Evolutionary conservation across 2,113 vertebrate species (phyloP), one percentile per base, ranked within the genome.

Genomic region (Anoplopoma fimbria): DNA sequence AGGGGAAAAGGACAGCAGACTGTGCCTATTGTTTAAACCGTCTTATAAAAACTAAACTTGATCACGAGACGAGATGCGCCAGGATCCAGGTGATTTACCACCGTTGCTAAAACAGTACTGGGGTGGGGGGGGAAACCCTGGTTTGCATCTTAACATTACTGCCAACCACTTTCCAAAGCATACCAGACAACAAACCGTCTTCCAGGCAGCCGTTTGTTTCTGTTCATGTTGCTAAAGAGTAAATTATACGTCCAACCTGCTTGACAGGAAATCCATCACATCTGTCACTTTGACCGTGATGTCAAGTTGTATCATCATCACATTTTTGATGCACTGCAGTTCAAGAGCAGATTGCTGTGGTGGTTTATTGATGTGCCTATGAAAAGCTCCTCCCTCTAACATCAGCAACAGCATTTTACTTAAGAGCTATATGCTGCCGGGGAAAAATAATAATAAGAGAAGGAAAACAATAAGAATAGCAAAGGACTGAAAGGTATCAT

Each of bases 261-360:
- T 9, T 0, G 23, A 51, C 57, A 12, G 27, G 36, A 31, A 5
- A 33, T 61, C 38, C 36, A 45, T 62, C 71, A 33, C 53, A 58
- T 15, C 72, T 27, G 42, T 63, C 72, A 63, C 72, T 34, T 4
- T 49, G 71, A 75, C 73, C 29, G 33, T 34, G 7, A 4, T 25
- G 27, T 45, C 29, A 27, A 38, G 31, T 13, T 45, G 27, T 23
- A 31, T 31, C 25, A 9, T n/a, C 36, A 42, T 9, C 64, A 60
- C 29, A 34, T n/a, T 68, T n/a, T 19, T 77, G 38, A 47, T 25
- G 64, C 74, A 7, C 17, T 55, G 25, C 51, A 23, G 45, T 13
- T 51, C 10, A 53, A 40, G 33, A 40, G 74, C 77, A 81, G 53
- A 68, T 25, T 33, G 33, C 70, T 61, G 79, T 19, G 51, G 10